These are phyloP conservation scores for Rhagoletis pomonella DNA, from an alignment of 1,140 invertebrate genomes.

Conservation along the genomic window DNA sequence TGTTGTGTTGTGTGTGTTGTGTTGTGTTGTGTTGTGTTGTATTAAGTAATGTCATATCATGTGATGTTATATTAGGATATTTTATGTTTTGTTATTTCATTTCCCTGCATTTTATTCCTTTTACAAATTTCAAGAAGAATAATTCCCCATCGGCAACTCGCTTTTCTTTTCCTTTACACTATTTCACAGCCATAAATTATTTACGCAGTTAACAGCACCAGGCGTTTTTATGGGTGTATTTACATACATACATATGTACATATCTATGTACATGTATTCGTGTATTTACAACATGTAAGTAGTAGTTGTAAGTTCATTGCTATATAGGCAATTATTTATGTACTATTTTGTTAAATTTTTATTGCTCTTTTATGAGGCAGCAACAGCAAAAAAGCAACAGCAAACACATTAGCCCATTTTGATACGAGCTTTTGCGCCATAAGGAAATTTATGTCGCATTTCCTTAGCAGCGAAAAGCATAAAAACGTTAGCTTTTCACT, in stretches of 20 bases:
- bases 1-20: too few species aligned
- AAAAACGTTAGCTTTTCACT: constrained; percentile 17
- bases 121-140: too few species aligned
- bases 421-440: constrained; percentile 24
- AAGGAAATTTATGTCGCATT: constrained; percentile 43
- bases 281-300: neutral
- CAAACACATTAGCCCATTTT: neutral
- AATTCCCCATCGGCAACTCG: neutral
- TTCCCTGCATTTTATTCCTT: neutral
- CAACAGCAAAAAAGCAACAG: neutral
- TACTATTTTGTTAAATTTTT: too few species aligned
- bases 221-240: neutral
- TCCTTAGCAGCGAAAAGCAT: constrained; percentile 6
- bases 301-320: neutral
- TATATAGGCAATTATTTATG: too few species aligned
- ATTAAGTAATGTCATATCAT: too few species aligned
- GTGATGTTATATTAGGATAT: neutral
- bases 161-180: neutral
- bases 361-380: neutral
- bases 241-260: constrained; percentile 11
- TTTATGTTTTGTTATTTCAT: neutral
- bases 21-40: too few species aligned
- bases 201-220: neutral
- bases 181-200: neutral
- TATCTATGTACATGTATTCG: neutral